Conservation (phyloP, 2,113 vertebrate species). For the Gallinago paraguaiae region DNA sequence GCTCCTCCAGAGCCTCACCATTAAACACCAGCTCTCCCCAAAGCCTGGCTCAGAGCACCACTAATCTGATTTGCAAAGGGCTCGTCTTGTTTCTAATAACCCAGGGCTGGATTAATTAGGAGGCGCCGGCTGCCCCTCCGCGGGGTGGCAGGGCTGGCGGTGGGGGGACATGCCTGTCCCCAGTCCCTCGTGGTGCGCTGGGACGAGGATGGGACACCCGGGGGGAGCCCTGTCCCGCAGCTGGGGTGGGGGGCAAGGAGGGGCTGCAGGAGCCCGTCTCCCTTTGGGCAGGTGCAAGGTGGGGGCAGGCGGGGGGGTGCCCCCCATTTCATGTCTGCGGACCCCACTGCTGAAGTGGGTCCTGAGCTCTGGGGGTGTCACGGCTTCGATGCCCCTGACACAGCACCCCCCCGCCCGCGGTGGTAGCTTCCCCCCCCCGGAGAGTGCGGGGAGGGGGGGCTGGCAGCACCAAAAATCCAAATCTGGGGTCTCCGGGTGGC, state of each 20-base stretch:
- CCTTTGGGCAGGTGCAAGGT: not conserved
- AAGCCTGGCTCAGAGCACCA: not conserved
- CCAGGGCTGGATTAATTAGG: not conserved
- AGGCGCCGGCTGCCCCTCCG: not conserved
- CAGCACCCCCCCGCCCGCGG: fast-evolving
- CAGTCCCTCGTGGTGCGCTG: not conserved
- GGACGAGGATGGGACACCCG: not conserved
- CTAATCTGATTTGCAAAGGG: constrained; percentile 6
- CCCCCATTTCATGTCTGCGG: not conserved
- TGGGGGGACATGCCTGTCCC: fast-evolving
- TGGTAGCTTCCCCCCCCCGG: not conserved
- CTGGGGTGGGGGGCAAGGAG: not conserved
- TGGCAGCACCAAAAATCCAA: not conserved
- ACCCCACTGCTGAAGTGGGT: not conserved
- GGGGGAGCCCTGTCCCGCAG: not conserved
- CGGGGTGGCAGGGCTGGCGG: not conserved
- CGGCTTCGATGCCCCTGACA: not conserved
- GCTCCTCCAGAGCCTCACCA: not conserved
- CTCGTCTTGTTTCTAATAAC: not conserved
- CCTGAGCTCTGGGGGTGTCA: not conserved
- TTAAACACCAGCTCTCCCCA: not conserved
- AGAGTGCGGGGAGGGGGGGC: no score
- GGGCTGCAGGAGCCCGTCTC: not conserved
- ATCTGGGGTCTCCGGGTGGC: not conserved
- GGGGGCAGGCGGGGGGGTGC: fast-evolving